Evolutionary conservation across 1,140 invertebrate species (phyloP), one percentile per base, ranked within the genome.

Genomic region (Brachionus calyciflorus): DNA sequence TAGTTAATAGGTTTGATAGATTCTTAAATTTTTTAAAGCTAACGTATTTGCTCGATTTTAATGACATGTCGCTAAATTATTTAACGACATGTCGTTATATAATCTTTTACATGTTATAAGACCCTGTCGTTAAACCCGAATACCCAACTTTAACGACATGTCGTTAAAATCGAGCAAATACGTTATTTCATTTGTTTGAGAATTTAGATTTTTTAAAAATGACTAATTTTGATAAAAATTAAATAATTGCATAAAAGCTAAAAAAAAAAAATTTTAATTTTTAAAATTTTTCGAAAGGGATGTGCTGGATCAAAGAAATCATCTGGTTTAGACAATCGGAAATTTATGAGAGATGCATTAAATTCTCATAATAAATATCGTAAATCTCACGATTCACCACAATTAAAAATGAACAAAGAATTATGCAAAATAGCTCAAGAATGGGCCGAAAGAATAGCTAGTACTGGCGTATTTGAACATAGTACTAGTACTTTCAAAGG

Each of bases 291-390:
- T n/a, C 37, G 33, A 37, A 7, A 60, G 55, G 55, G 55, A 19
- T 60, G 60, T n/a, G 24, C 19, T 30, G 24, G 24, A 24, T 65
- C 60, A 44, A 65, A 65, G 10, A 44, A 44, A 6, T 19, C 17
- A 37, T 24, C 17, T 17, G 33, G 37, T 9, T 41, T 41, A 3
- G 40, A 55, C 19, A 73, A 73, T 30, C 37, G 40, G 12, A 55
- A 77, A 37, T 77, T 77, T 51, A 14, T 46, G 21, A 17, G 24
- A 2, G 75, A 77, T 60, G 53, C 53, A 1, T 17, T 77, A 17
- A 85, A 89, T 55, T 86, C 89, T 24, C 91, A 93, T 82, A 93
- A 93, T 82, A 89, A 90, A 57, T 92, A 91, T 80, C 86, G 92
- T 78, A 84, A 84, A 78, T 90, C 89, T 80, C 92, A 94, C 82